Evolutionary conservation across 2,797 vertebrate genomes (phyloP), one percentile per base, ranked within the genome.

Genomic region (Catostomus latipinnis): DNA sequence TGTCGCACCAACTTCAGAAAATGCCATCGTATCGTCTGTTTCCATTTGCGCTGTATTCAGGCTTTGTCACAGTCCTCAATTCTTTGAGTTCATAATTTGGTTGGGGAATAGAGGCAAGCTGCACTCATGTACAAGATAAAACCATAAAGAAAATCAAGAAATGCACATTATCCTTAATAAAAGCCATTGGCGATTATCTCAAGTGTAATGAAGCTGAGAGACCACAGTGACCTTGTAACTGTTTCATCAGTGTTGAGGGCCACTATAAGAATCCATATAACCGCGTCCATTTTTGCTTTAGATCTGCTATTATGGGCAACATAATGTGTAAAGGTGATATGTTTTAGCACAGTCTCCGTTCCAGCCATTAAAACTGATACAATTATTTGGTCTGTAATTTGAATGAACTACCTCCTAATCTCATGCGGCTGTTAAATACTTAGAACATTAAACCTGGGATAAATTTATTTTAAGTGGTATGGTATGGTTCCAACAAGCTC

Each of bases 391-490:
- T 72, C 69, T 79, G 61, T 58, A 70, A 34, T 58, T 80, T 80
- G 70, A 73, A 67, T 80, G 73, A 80, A 80, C 45, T 67, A 53
- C 12, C 43, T 67, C 18, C 56, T 73, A 80, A 67, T 80, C 45
- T 73, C 53, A 66, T 73, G 70, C 2, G 10, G 53, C 67, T 9
- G 16, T 80, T 66, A 67, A 80, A 73, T 66, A 65, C 69, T 79
- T 65, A 66, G 53, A 49, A 70, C 70, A 80, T 73, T 80, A 80
- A 70, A 80, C 53, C 78, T 73, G 43, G 70, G 61, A 67, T 80
- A 80, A 73, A 73, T 43, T 46, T 58, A 45, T 73, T 80, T 67
- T 73, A 45, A 58, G 62, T 18, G 13, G 18, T 66, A 61, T 57
- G 70, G 70, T 61, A 5, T 2, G 7, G 49, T 66, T 80, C 61